A percentile compares a stretch with the other conserved stretches of the same genome.
These are phyloP conservation scores for Lacanobia wlatinum DNA, from an alignment of 2,888 invertebrate genomes.

Conservation along the genomic window DNA sequence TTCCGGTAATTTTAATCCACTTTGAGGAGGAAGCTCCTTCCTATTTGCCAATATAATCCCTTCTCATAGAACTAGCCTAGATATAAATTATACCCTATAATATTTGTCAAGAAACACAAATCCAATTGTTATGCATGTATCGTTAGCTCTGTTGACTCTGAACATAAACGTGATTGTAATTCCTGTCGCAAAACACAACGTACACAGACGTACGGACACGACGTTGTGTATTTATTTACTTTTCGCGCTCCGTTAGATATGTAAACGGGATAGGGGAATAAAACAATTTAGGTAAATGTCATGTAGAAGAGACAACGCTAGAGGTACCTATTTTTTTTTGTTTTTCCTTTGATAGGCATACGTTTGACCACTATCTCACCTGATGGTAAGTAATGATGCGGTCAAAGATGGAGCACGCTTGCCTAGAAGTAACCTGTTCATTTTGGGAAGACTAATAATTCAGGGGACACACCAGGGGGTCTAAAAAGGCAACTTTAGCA, in stretches of 20 bases:
- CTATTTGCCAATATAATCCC: too few species aligned
- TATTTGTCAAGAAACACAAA: conserved; percentile 27
- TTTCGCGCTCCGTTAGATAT: conserved; percentile 40
- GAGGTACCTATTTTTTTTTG: too few species aligned
- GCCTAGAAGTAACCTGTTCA: too few species aligned
- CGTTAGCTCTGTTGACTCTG: conserved; percentile 34
- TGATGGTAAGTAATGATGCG: too few species aligned
- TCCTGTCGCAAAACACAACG: background rate
- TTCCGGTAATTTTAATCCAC: too few species aligned
- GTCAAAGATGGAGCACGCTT: too few species aligned
- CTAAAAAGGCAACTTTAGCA: too few species aligned
- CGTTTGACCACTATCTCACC: too few species aligned
- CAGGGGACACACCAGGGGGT: too few species aligned
- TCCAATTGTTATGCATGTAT: conserved; percentile 40
- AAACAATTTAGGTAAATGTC: conserved; percentile 4
- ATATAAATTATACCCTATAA: background rate
- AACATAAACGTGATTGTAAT: conserved; percentile 48
- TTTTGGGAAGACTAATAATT: too few species aligned
- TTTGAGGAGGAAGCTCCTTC: background rate
- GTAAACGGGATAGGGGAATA: conserved; percentile 7
- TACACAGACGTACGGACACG: conserved; percentile 22
- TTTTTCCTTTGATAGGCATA: too few species aligned
- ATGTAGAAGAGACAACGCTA: too few species aligned
- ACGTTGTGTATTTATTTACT: conserved; percentile 24
- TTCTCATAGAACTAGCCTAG: background rate